Percentiles rank a stretch among this genome's conserved stretches.
phyloP scores from a whole-genome alignment of 1,140 invertebrate genomes.

The Mesaphorura yosii region DNA sequence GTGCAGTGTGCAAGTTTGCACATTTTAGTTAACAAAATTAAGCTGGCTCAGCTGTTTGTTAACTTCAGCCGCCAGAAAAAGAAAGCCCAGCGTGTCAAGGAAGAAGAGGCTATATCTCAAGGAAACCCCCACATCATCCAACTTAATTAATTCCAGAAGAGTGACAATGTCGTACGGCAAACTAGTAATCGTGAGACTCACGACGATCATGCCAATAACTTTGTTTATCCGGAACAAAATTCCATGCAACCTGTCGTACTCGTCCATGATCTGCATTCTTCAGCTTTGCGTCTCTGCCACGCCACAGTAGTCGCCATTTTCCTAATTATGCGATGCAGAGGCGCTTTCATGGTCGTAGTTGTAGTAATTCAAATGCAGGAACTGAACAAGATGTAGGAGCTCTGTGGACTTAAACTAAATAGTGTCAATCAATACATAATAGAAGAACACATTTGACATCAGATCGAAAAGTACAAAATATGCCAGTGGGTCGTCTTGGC shows the following conservation, averaged over 20 bases:
- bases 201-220: not conserved
- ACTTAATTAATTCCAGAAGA: conserved; percentile 3
- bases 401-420: not conserved
- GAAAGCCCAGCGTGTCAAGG: not conserved
- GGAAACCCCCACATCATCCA: not conserved
- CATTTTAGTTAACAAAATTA: no score
- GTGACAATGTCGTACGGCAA: conserved; percentile 2
- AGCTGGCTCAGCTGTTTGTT: conserved; percentile 4
- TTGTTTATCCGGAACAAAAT: no score
- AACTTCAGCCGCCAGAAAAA: conserved; percentile 1
- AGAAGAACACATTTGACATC: not conserved
- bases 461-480: not conserved
- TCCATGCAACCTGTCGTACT: no score
- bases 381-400: no score
- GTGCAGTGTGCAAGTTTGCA: no score
- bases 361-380: no score
- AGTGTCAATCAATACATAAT: not conserved
- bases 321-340: no score
- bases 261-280: no score
- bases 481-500: not conserved
- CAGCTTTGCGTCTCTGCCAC: no score
- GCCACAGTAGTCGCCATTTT: no score
- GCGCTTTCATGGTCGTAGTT: no score
- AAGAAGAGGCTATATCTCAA: not conserved
- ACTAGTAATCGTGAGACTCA: not conserved